Evolutionary conservation across 2,113 vertebrate genomes (phyloP).

Genomic region (Odocoileus hemionus): DNA sequence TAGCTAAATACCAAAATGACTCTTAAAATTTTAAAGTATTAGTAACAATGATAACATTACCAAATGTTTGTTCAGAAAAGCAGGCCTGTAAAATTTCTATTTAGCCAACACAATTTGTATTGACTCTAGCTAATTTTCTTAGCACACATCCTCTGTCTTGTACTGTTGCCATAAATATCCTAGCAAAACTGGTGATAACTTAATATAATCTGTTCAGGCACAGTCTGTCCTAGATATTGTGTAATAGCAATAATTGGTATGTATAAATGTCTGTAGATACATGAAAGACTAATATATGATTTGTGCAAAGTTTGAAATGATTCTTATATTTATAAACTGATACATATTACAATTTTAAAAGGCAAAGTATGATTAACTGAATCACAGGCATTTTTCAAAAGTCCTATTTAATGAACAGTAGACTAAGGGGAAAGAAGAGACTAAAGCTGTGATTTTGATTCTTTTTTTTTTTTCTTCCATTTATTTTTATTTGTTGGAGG

Average conservation of each 20-base stretch:
- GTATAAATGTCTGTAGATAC: neutral
- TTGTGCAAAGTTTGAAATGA: neutral
- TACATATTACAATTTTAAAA: slow-evolving; percentile 5
- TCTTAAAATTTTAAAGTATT: neutral
- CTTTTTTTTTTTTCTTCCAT: no score
- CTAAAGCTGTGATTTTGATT: neutral
- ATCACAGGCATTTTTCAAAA: neutral
- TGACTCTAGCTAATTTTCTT: neutral
- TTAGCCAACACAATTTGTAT: neutral
- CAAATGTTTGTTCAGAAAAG: neutral
- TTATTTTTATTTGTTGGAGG: no score
- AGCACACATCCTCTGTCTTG: neutral
- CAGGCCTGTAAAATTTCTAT: neutral
- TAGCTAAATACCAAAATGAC: neutral
- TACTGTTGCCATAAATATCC: neutral
- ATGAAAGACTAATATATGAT: neutral
- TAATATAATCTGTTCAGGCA: neutral
- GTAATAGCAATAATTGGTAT: neutral
- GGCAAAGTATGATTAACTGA: neutral
- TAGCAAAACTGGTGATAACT: neutral
- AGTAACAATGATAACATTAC: neutral
- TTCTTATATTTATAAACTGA: neutral
- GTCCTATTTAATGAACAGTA: neutral
- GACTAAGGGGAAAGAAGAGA: neutral
- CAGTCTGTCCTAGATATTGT: neutral